Conservation (phyloP, 2,797 vertebrate species). For the Danio albolineatus region DNA sequence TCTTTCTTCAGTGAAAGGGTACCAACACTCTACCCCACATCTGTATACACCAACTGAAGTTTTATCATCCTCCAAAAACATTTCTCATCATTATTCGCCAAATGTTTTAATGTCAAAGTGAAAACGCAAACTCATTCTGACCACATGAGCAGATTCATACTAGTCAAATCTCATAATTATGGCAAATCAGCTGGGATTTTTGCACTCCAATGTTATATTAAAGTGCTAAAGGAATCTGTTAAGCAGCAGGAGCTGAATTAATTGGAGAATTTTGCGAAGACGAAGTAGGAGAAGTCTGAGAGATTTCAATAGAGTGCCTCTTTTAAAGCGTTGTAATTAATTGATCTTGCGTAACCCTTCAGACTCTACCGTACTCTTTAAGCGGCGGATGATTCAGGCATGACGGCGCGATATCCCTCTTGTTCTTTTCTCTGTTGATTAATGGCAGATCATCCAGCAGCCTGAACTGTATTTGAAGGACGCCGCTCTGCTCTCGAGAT, state of each 20-base stretch:
- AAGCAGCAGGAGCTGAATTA: neutral
- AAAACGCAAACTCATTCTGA: neutral
- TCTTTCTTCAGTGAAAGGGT: no score
- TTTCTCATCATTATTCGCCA: no score
- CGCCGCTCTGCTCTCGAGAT: constrained; percentile 6
- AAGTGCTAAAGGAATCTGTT: constrained; percentile 2
- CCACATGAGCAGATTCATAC: neutral
- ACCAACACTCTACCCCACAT: no score
- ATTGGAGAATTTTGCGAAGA: constrained; percentile 21
- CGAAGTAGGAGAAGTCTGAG: neutral
- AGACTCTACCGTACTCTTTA: neutral
- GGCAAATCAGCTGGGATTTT: neutral
- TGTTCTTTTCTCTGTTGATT: constrained; percentile 12
- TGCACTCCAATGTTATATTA: neutral
- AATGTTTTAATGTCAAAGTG: no score
- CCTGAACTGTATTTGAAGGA: constrained; percentile 29
- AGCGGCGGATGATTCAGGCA: neutral
- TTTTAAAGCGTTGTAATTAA: constrained; percentile 1
- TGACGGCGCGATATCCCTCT: constrained; percentile 31
- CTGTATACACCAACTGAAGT: no score
- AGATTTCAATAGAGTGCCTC: neutral
- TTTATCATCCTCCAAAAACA: no score
- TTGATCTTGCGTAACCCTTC: constrained; percentile 8
- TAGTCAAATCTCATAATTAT: neutral
- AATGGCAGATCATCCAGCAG: neutral